Conservation (phyloP, 1,140 invertebrate genomes). For the Panulirus ornatus region DNA sequence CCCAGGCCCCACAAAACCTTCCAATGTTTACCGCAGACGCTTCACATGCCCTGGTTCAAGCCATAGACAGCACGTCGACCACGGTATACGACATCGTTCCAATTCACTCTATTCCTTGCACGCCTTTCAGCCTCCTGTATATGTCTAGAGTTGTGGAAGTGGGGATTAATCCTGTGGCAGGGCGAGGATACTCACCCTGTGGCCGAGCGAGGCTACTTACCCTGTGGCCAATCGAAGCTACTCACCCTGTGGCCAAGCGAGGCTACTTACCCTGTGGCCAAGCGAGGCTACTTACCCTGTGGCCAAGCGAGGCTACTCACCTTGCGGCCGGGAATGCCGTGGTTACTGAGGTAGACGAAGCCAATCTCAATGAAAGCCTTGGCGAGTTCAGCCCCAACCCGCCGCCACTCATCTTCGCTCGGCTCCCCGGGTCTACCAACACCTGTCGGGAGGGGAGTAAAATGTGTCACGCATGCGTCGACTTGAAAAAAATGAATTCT, state of each 20-base stretch:
- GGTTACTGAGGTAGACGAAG: constrained; percentile 34
- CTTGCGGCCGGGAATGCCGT: neutral
- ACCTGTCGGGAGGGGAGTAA: neutral
- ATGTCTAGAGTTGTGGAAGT: neutral
- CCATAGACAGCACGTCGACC: too few species aligned
- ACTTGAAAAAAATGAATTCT: too few species aligned
- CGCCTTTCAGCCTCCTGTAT: neutral
- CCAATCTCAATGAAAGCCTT: neutral
- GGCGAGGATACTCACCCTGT: neutral
- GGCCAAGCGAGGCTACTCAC: neutral
- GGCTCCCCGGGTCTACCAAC: neutral
- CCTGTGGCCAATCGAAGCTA: neutral
- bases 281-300: neutral
- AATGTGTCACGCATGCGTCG: neutral
- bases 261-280: neutral
- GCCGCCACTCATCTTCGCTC: neutral
- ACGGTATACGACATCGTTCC: neutral
- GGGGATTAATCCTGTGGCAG: neutral
- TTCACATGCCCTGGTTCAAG: too few species aligned
- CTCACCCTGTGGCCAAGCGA: neutral
- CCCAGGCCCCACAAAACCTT: too few species aligned
- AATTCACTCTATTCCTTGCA: neutral
- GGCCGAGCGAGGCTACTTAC: neutral
- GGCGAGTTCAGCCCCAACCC: neutral
- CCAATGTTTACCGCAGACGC: too few species aligned